Evolutionary conservation across 2,113 vertebrate species (phyloP).

Genomic region (Dromaius novaehollandiae): DNA sequence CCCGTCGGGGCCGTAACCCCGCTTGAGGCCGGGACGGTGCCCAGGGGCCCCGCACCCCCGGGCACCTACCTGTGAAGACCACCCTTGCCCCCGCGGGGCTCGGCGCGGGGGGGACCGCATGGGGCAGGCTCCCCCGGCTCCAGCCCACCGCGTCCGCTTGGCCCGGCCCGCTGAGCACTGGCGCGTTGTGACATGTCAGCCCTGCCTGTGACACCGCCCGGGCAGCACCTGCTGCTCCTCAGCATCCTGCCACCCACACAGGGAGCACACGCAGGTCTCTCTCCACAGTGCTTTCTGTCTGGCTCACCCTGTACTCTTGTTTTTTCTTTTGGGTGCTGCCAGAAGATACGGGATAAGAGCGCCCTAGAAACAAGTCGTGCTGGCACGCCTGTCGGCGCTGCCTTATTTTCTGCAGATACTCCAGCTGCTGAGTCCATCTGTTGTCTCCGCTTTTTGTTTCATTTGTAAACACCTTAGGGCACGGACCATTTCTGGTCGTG

Average conservation of each 20-base stretch:
- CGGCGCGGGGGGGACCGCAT: background rate
- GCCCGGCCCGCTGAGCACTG: background rate
- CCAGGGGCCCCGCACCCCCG: no score
- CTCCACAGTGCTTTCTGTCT: background rate
- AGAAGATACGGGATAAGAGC: background rate
- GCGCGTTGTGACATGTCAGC: background rate
- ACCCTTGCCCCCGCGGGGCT: background rate
- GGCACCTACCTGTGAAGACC: background rate
- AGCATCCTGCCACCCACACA: background rate
- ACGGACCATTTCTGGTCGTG: background rate
- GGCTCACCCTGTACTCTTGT: background rate
- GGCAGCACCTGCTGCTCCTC: no score
- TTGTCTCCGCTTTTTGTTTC: slow-evolving; percentile 6
- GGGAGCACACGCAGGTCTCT: background rate
- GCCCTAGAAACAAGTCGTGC: background rate
- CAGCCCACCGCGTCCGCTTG: background rate
- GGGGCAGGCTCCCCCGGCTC: rapidly evolving
- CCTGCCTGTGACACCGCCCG: background rate
- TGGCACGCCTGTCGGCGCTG: background rate
- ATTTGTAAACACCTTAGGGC: slow-evolving; percentile 30
- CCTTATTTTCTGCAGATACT: slow-evolving; percentile 3
- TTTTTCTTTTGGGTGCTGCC: background rate
- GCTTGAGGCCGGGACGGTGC: background rate
- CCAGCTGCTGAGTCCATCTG: slow-evolving; percentile 59
- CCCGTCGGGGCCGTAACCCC: background rate